Conservation (phyloP, 2,797 vertebrate species). For the Craterocephalus amniculus region DNA sequence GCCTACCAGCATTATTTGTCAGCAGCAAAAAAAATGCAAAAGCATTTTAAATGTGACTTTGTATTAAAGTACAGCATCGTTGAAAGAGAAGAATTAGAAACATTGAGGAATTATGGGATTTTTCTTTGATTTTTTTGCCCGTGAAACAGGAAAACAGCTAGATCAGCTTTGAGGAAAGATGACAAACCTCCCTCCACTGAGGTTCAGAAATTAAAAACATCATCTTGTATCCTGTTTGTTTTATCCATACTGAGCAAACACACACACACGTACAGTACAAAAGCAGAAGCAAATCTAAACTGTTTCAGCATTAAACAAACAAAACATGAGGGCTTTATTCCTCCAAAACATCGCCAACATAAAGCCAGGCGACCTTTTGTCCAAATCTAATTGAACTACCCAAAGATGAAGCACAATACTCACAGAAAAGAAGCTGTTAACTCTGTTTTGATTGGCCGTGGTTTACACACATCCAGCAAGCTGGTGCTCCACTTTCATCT, state of each 20-base stretch:
- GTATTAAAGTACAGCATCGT: not conserved
- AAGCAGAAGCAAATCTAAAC: not conserved
- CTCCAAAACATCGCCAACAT: not conserved
- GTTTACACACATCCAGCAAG: not conserved
- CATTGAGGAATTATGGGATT: not conserved
- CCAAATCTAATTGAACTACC: not conserved
- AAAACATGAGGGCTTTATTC: not conserved
- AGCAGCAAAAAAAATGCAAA: constrained; percentile 10
- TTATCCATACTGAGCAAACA: not conserved
- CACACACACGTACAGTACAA: not conserved
- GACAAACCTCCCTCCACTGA: not conserved
- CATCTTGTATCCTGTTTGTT: not conserved
- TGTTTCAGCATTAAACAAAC: not conserved
- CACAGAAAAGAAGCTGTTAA: not conserved
- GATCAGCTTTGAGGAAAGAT: not conserved
- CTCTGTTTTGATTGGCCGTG: not conserved
- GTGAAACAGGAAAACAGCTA: constrained; percentile 5
- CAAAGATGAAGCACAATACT: not conserved
- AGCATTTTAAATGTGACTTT: not conserved
- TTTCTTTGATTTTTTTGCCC: not conserved
- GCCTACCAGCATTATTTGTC: constrained; percentile 9
- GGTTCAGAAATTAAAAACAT: not conserved
- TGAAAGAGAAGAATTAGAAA: not conserved
- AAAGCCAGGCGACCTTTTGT: fast-evolving
- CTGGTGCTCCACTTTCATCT: not conserved